Evolutionary conservation across 2,797 vertebrate species (phyloP).

Genomic region (Pseudochromis fuscus): DNA sequence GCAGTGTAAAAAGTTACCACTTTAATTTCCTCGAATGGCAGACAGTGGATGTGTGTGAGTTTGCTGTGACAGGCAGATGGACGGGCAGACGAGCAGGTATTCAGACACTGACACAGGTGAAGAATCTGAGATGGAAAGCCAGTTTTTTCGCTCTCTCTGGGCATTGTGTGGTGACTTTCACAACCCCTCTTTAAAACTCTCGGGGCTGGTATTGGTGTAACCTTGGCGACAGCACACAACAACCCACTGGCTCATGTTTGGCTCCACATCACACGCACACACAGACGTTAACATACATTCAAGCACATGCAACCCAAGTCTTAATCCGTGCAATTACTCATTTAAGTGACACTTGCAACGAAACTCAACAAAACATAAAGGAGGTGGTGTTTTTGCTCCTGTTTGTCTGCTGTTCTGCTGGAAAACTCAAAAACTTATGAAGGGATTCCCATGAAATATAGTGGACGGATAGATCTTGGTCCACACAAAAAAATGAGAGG

Average conservation of each 20-base stretch:
- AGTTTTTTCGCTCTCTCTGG: constrained; percentile 49
- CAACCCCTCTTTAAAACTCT: constrained; percentile 48
- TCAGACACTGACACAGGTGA: constrained; percentile 33
- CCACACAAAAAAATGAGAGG: not conserved
- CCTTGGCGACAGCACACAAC: constrained; percentile 60
- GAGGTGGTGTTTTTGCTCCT: not conserved
- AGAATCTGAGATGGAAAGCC: constrained; percentile 45
- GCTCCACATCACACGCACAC: constrained; percentile 10
- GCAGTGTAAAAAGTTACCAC: constrained; percentile 6
- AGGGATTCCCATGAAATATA: constrained; percentile 27
- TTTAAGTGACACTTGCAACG: too few species aligned
- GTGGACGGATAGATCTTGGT: not conserved
- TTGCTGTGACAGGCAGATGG: constrained; percentile 23
- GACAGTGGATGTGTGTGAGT: constrained; percentile 11
- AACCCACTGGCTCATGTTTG: constrained; percentile 22
- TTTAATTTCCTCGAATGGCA: constrained; percentile 38
- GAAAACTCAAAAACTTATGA: constrained; percentile 22
- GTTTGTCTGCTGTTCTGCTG: constrained; percentile 1
- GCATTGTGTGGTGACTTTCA: constrained; percentile 43
- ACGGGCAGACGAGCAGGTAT: constrained; percentile 30
- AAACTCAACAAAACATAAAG: not conserved
- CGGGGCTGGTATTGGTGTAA: constrained; percentile 43
- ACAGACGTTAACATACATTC: not conserved
- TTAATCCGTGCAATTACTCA: not conserved
- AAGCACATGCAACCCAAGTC: not conserved